Evolutionary conservation across 2,888 invertebrate genomes (phyloP).

Genomic region (Nymphalis urticae): DNA sequence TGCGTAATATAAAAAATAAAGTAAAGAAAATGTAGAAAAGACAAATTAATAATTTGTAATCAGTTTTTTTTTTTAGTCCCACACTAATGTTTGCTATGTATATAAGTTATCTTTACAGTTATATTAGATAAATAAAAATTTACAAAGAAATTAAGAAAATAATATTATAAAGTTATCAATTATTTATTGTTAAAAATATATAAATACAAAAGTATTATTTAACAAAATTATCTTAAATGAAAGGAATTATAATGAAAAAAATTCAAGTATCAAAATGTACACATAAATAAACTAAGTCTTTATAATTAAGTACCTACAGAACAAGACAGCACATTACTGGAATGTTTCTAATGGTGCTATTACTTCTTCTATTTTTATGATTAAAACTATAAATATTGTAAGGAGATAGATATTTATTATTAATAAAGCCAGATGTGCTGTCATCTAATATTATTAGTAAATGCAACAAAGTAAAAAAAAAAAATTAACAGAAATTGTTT

Average conservation of each 20-base stretch:
- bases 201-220: conserved; percentile 61
- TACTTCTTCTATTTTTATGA: conserved; percentile 49
- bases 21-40: conserved; percentile 64
- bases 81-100: conserved; percentile 1
- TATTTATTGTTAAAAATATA: conserved; percentile 66
- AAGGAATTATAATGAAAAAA: conserved; percentile 64
- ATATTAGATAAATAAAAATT: background rate
- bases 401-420: conserved; percentile 26
- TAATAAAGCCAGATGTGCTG: conserved; percentile 59
- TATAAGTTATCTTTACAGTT: background rate
- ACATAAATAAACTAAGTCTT: conserved; percentile 53
- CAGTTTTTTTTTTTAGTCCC: background rate
- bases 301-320: conserved; percentile 69
- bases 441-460: conserved; percentile 66
- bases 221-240: conserved; percentile 45
- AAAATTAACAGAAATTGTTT: conserved; percentile 29
- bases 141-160: conserved; percentile 31
- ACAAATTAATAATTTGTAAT: conserved; percentile 9
- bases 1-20: conserved; percentile 73
- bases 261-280: conserved; percentile 72
- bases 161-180: conserved; percentile 44
- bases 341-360: conserved; percentile 62
- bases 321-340: conserved; percentile 76
- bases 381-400: conserved; percentile 42
- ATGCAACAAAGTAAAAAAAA: conserved; percentile 53